A percentile compares a stretch with the other conserved stretches of the same genome.
Evolutionary conservation across 2,888 invertebrate species (phyloP).

Genomic region (Hypena proboscidalis): DNA sequence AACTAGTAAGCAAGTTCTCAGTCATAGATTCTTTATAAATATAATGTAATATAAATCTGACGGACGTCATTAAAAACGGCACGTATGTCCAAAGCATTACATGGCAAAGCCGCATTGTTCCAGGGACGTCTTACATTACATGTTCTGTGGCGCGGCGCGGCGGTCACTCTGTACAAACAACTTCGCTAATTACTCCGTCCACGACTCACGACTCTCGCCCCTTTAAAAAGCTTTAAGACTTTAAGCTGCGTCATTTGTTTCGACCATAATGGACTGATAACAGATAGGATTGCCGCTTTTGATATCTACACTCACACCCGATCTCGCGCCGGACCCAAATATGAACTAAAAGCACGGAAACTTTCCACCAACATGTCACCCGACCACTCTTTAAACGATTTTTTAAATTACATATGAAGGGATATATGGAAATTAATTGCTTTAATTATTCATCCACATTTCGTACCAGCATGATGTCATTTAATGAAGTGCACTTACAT

Average conservation of each 20-base stretch:
- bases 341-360: constrained; percentile 32
- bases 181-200: constrained; percentile 75
- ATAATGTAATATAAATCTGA: constrained; percentile 17
- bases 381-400: constrained; percentile 24
- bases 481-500: constrained; percentile 35
- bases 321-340: constrained; percentile 30
- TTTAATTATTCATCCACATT: constrained; percentile 38
- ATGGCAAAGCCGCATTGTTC: constrained; percentile 32
- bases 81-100: constrained; percentile 16
- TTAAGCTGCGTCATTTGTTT: constrained; percentile 80
- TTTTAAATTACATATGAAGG: constrained; percentile 23
- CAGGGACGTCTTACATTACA: constrained; percentile 36
- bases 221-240: constrained; percentile 82
- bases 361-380: constrained; percentile 26
- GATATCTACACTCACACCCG: constrained; percentile 48
- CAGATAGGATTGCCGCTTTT: constrained; percentile 66
- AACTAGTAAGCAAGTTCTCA: too few species aligned
- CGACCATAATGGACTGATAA: constrained; percentile 80
- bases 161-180: constrained; percentile 66
- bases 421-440: constrained; percentile 35
- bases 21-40: constrained; percentile 7
- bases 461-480: constrained; percentile 17
- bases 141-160: constrained; percentile 54
- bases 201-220: constrained; percentile 77
- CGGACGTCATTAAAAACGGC: constrained; percentile 38